phyloP scores from a whole-genome alignment of 2,113 vertebrate species.

The Hassar affinis region DNA sequence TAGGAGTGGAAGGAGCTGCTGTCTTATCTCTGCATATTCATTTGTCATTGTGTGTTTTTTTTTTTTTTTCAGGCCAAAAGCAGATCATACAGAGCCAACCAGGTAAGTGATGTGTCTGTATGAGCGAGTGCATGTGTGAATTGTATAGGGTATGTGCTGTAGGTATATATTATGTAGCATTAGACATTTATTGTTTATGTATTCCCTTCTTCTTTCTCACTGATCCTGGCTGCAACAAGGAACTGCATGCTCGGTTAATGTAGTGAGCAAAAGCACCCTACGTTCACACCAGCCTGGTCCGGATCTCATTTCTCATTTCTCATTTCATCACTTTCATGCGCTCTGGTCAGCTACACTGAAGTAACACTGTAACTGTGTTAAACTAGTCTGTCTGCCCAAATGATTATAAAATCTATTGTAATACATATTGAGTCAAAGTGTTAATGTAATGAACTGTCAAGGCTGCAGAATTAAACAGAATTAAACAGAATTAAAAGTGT shows the following conservation, averaged over 20 bases:
- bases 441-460: neutral
- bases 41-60: neutral
- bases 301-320: neutral
- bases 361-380: neutral
- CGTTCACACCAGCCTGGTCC: conserved; percentile 8
- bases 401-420: neutral
- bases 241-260: conserved; percentile 34
- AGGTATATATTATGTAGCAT: too few relatives aligned
- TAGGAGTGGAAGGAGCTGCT: neutral
- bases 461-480: too few relatives aligned
- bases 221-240: neutral
- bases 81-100: conserved; percentile 58
- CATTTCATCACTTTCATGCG: conserved; percentile 2
- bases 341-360: neutral
- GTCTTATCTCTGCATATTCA: neutral
- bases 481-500: neutral
- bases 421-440: neutral
- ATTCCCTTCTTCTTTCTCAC: neutral
- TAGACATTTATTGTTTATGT: conserved; percentile 24
- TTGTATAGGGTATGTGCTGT: too few relatives aligned
- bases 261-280: conserved; percentile 34
- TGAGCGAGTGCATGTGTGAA: conserved; percentile 14
- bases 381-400: neutral
- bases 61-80: conserved; percentile 67
- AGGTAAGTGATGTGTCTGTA: conserved; percentile 66